Base-by-base conservation (phyloP, 2,888 invertebrate genomes). In the Oasisia sp. region DNA sequence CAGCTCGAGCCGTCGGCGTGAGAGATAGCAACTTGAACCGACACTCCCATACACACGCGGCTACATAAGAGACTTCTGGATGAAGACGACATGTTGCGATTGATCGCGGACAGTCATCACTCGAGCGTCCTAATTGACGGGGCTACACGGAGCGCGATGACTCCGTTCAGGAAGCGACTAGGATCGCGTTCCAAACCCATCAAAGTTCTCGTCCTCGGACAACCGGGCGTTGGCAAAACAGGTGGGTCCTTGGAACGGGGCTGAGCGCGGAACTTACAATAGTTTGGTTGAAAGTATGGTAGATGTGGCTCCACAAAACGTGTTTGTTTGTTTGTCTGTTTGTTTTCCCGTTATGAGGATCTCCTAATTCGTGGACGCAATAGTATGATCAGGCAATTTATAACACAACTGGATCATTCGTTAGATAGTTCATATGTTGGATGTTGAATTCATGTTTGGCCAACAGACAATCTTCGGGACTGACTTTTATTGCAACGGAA, bases 181-280 rank as follows among this genome's bases (percentile, higher is more conserved):
- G 74, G 74, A 74, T 74, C 74, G 74, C 74, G 74, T 74, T 74
- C 74, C 74, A 74, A 74, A 74, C 74, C 74, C 74, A 74, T 74
- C 7, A 74, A 74, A n/a, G 74, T 74, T 74, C 74, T 74, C 27
- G 74, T 74, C 74, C 74, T 74, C 27, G 74, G 74, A 74, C 74
- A 74, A 74, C 74, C 74, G 74, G 74, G 74, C 74, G 74, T 74
- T n/a, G 74, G 74, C 74, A 74, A 74, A n/a, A 74, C 74, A 27
- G 74, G 74, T 74, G 74, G 74, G 74, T 50, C 5, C 50, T 9
- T 14, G 50, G 50, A 11, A 2, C 14, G 50, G 50, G 38, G 9
- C 50, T 12, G 50, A 50, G 9, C 12, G 50, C 50, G 50, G 50
- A 9, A 50, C 9, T 50, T 50, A 50, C 50, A 50, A 50, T 50